These are phyloP conservation scores for Drosophila fulvimacula DNA, from an alignment of 2,888 invertebrate genomes.

Conservation along the genomic window DNA sequence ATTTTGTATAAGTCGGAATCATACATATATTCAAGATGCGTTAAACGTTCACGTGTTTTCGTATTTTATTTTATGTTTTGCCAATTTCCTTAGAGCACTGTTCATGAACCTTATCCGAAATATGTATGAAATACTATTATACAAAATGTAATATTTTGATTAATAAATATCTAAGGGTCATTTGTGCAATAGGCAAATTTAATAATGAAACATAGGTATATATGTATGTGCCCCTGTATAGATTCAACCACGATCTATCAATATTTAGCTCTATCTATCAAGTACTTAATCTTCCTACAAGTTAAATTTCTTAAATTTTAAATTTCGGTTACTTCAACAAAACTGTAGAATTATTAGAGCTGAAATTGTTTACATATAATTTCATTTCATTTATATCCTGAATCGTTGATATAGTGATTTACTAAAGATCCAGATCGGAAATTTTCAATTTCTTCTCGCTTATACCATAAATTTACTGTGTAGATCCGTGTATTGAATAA, in stretches of 20 bases:
- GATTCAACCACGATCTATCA: not conserved
- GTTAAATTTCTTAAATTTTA: too few relatives aligned
- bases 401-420: too few relatives aligned
- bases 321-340: too few relatives aligned
- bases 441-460: too few relatives aligned
- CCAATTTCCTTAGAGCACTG: not conserved
- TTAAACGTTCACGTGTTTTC: not conserved
- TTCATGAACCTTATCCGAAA: not conserved
- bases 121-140: conserved; percentile 1
- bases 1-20: conserved; percentile 17
- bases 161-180: not conserved
- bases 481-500: too few relatives aligned
- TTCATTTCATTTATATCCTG: too few relatives aligned
- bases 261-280: too few relatives aligned
- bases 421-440: too few relatives aligned
- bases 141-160: not conserved
- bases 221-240: not conserved
- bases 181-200: not conserved
- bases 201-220: not conserved
- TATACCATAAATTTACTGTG: too few relatives aligned
- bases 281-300: too few relatives aligned
- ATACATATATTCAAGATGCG: conserved; percentile 2
- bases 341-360: too few relatives aligned
- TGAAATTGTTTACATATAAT: not conserved
- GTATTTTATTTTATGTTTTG: not conserved